phyloP scores from a whole-genome alignment of 2,888 invertebrate genomes.

The Acrocyrtus sp. region DNA sequence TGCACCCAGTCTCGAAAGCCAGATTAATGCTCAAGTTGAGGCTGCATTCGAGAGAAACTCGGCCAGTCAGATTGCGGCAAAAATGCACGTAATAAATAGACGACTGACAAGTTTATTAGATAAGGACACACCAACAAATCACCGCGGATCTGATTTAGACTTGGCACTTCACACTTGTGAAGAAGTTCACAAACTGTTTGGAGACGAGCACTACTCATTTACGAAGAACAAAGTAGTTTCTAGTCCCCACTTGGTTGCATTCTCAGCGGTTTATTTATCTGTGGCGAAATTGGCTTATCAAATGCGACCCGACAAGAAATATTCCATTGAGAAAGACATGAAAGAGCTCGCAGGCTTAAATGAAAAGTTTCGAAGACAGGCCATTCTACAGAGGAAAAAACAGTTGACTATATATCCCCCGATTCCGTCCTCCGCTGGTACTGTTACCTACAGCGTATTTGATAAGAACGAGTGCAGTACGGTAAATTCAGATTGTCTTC shows the following conservation, averaged over 20 bases:
- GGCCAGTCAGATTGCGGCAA: neutral
- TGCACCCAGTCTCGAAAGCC: neutral
- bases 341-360: too few species aligned
- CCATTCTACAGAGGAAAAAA: too few species aligned
- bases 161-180: neutral
- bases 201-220: neutral
- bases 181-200: neutral
- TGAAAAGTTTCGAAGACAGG: too few species aligned
- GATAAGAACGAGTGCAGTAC: too few species aligned
- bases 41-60: neutral
- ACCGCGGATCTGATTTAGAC: neutral
- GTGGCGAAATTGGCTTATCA: neutral
- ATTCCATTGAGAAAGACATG: too few species aligned
- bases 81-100: neutral
- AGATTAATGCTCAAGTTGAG: constrained; percentile 8
- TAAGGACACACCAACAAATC: neutral
- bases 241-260: constrained; percentile 3
- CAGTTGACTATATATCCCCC: too few species aligned
- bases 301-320: neutral
- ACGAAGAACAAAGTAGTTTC: neutral
- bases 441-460: too few species aligned
- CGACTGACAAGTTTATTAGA: neutral
- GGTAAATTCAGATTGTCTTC: too few species aligned
- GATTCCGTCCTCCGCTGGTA: too few species aligned
- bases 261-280: constrained; percentile 1